phyloP scores from a whole-genome alignment of 2,888 invertebrate genomes.

The Cryptus viduatorius region DNA sequence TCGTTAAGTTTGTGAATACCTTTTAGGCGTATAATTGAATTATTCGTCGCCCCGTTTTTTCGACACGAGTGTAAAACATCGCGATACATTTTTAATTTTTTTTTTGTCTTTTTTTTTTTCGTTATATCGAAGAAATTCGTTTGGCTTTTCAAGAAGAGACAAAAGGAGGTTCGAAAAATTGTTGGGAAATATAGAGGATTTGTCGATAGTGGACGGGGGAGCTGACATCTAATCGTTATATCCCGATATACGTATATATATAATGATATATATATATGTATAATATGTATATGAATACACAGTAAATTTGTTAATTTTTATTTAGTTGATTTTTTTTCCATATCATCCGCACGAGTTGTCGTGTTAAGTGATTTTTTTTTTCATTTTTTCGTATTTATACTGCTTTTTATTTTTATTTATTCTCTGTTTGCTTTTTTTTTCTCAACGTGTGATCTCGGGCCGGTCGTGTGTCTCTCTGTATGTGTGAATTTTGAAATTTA shows the following conservation, averaged over 20 bases:
- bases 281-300: conserved; percentile 81
- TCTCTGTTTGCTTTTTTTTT: conserved; percentile 25
- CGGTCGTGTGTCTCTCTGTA: conserved; percentile 44
- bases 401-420: conserved; percentile 51
- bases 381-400: conserved; percentile 60
- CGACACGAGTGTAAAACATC: conserved; percentile 43
- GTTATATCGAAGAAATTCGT: conserved; percentile 46
- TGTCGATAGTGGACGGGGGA: conserved; percentile 75
- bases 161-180: conserved; percentile 22
- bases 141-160: conserved; percentile 36
- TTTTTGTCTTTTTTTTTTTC: neutral
- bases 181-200: conserved; percentile 60
- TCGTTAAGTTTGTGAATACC: neutral
- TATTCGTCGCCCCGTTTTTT: conserved; percentile 35
- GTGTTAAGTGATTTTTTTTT: conserved; percentile 57
- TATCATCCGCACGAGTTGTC: conserved; percentile 66
- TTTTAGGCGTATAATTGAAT: neutral
- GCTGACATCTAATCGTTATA: conserved; percentile 81
- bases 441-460: conserved; percentile 54
- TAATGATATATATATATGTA: conserved; percentile 81
- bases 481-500: conserved; percentile 41
- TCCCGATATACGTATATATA: conserved; percentile 82
- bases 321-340: conserved; percentile 63
- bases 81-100: neutral
- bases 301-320: conserved; percentile 78